Percentiles rank a stretch among this genome's conserved stretches.
Evolutionary conservation across 2,797 vertebrate genomes (phyloP).

Genomic region (Enteromius treurensis): DNA sequence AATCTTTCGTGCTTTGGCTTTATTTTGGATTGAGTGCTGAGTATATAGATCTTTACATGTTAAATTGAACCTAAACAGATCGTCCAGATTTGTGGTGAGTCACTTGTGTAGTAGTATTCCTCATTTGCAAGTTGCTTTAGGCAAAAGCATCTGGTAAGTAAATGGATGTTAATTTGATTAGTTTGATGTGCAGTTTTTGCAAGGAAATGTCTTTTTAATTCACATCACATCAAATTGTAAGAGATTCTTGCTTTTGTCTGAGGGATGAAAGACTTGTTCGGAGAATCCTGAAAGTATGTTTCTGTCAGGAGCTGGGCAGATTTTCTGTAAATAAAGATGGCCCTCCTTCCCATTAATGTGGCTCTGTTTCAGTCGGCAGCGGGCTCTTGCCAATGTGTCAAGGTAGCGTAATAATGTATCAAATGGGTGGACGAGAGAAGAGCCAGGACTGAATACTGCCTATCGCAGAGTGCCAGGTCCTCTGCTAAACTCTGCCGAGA

Average conservation of each 20-base stretch:
- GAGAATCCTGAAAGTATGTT: neutral
- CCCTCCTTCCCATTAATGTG: slow-evolving; percentile 49
- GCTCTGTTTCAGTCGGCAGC: slow-evolving; percentile 47
- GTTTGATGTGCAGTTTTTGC: neutral
- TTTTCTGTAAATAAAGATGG: slow-evolving; percentile 37
- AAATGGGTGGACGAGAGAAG: slow-evolving; percentile 59
- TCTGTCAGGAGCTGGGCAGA: slow-evolving; percentile 7
- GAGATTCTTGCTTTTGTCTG: neutral
- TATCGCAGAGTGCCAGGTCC: slow-evolving; percentile 61
- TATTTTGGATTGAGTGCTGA: neutral
- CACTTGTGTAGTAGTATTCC: neutral
- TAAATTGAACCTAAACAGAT: neutral
- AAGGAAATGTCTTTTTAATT: neutral
- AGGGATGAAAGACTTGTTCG: neutral
- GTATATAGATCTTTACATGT: neutral
- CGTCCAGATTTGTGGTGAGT: neutral
- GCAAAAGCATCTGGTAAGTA: slow-evolving; percentile 5
- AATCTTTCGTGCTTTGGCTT: slow-evolving; percentile 3
- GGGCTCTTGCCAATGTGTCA: slow-evolving; percentile 62
- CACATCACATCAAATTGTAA: neutral
- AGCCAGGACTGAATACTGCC: slow-evolving; percentile 59
- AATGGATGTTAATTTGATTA: slow-evolving; percentile 6
- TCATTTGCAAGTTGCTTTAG: slow-evolving; percentile 3
- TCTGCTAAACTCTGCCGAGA: slow-evolving; percentile 64
- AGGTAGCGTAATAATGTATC: slow-evolving; percentile 65